These are phyloP conservation scores for Pyrrhosoma nymphula DNA, from an alignment of 2,888 invertebrate genomes.

Conservation along the genomic window DNA sequence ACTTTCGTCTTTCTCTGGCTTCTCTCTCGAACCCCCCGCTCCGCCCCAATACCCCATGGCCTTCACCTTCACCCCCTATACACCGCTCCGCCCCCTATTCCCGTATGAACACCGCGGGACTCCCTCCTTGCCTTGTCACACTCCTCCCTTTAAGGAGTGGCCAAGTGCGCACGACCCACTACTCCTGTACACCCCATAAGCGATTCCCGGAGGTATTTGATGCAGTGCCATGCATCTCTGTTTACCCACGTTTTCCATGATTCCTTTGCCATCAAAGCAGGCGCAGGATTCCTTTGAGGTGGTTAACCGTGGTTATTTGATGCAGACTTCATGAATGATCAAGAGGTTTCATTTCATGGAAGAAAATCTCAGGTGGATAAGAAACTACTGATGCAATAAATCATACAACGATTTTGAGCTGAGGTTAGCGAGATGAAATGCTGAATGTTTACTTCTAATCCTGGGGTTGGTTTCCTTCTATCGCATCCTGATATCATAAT, in stretches of 20 bases:
- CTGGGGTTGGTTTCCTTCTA: too few species aligned
- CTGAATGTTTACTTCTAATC: too few species aligned
- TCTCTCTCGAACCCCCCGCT: background rate
- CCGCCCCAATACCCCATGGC: background rate
- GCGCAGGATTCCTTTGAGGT: background rate
- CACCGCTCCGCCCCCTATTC: background rate
- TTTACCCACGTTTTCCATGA: background rate
- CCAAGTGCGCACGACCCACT: background rate
- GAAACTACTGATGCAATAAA: too few species aligned
- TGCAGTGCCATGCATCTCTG: background rate
- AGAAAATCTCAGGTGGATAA: too few species aligned
- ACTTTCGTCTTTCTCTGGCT: background rate
- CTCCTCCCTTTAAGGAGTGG: background rate
- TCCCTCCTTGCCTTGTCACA: background rate
- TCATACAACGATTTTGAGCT: too few species aligned
- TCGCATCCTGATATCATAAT: too few species aligned
- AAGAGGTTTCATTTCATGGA: too few species aligned
- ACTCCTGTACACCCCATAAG: background rate
- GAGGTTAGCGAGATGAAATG: too few species aligned
- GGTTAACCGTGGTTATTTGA: background rate
- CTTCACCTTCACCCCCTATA: background rate
- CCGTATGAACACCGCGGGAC: background rate
- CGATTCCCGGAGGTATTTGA: background rate
- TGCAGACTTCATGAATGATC: too few species aligned
- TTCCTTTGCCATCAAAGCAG: background rate